Evolutionary conservation across 2,113 vertebrate species (phyloP).

Genomic region (Pipa parva): DNA sequence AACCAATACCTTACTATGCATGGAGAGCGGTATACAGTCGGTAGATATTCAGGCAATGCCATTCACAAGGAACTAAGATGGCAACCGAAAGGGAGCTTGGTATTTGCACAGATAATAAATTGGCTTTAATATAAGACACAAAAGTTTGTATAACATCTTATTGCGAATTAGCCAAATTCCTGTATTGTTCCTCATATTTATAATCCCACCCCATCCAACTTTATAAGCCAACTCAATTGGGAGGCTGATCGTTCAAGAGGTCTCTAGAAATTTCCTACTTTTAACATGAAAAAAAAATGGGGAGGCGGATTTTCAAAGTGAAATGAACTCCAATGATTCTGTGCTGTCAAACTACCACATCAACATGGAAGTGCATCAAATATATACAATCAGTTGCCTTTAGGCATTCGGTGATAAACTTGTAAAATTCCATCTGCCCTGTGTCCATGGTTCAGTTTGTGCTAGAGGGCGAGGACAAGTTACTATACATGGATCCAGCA

Average conservation of each 20-base stretch:
- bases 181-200: neutral
- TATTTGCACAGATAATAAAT: too few species aligned
- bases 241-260: neutral
- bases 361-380: neutral
- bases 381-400: neutral
- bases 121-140: too few species aligned
- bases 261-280: neutral
- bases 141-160: neutral
- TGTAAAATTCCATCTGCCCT: neutral
- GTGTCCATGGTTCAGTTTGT: neutral
- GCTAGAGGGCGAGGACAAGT: neutral
- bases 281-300: neutral
- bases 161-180: neutral
- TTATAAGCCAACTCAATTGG: too few species aligned
- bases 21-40: too few species aligned
- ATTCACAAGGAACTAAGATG: too few species aligned
- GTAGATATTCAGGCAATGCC: too few species aligned
- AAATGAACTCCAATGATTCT: too few species aligned
- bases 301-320: too few species aligned
- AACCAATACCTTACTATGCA: too few species aligned
- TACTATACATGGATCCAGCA: neutral
- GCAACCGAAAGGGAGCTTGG: too few species aligned
- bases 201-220: too few species aligned
- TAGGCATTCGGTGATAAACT: too few species aligned
- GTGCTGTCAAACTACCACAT: neutral